Conservation (phyloP, 2,113 vertebrate species). For the Epinephelus fuscoguttatus region DNA sequence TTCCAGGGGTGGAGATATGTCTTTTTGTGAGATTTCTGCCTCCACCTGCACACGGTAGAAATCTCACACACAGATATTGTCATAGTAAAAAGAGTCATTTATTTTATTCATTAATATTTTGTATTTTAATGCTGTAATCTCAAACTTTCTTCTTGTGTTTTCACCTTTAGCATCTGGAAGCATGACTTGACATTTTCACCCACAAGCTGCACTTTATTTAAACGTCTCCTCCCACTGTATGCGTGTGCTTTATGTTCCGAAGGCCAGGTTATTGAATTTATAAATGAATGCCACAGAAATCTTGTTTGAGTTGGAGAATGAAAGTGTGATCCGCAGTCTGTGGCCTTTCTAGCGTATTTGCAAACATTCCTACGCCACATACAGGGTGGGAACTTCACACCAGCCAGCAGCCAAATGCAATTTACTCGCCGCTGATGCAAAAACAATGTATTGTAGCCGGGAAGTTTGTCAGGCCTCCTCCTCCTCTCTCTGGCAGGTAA, state of each 20-base stretch:
- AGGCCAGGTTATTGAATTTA: conserved; percentile 30
- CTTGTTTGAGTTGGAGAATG: neutral
- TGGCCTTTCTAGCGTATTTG: conserved; percentile 48
- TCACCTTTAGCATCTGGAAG: neutral
- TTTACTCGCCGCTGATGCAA: conserved; percentile 8
- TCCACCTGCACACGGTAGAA: no score
- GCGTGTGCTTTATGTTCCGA: neutral
- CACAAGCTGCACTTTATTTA: neutral
- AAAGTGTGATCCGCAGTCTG: conserved; percentile 23
- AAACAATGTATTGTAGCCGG: conserved; percentile 35
- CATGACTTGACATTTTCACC: conserved; percentile 5
- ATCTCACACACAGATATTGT: no score
- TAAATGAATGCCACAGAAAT: conserved; percentile 46
- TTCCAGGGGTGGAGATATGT: no score
- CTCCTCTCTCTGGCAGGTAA: conserved; percentile 35
- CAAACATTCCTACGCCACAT: conserved; percentile 2
- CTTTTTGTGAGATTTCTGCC: no score
- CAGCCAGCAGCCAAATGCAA: conserved; percentile 31
- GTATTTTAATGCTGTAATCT: neutral
- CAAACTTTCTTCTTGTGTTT: neutral
- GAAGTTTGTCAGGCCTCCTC: conserved; percentile 32
- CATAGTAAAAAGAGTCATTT: neutral
- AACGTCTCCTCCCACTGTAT: neutral
- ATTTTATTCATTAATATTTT: neutral
- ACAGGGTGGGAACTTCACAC: conserved; percentile 36